Conservation (phyloP, 2,888 invertebrate genomes). For the Linyphia triangularis region DNA sequence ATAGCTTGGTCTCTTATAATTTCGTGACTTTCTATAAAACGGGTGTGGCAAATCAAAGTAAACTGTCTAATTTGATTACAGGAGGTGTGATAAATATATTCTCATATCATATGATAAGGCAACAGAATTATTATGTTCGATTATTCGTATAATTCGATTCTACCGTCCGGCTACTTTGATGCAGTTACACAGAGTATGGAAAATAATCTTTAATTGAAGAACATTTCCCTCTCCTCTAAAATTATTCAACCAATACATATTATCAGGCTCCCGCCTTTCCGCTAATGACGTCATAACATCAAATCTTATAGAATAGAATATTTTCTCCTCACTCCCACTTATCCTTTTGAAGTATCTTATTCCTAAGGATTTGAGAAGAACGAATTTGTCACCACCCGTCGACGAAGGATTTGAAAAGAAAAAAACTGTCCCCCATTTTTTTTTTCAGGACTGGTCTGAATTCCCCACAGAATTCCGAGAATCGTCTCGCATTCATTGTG, state of each 20-base stretch:
- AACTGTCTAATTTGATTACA: neutral
- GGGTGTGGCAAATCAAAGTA: no score
- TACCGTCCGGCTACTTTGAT: no score
- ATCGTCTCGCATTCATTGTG: neutral
- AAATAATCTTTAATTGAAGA: neutral
- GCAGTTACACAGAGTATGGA: neutral
- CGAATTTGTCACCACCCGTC: conserved; percentile 3
- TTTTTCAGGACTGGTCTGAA: neutral
- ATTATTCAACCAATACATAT: neutral
- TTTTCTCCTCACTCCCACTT: neutral
- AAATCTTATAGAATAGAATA: neutral
- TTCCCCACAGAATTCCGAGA: neutral
- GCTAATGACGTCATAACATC: neutral
- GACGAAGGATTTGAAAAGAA: neutral
- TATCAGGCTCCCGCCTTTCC: neutral
- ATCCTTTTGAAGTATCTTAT: neutral
- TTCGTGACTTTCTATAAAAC: no score
- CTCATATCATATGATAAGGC: neutral
- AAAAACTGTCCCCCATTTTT: neutral
- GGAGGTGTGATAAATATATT: neutral
- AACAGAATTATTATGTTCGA: neutral
- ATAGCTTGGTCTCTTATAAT: no score
- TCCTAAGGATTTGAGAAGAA: conserved; percentile 3
- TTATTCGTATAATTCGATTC: neutral
- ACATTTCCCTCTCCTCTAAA: neutral